Conservation (phyloP, 2,888 invertebrate species). For the Lithophane leautieri region DNA sequence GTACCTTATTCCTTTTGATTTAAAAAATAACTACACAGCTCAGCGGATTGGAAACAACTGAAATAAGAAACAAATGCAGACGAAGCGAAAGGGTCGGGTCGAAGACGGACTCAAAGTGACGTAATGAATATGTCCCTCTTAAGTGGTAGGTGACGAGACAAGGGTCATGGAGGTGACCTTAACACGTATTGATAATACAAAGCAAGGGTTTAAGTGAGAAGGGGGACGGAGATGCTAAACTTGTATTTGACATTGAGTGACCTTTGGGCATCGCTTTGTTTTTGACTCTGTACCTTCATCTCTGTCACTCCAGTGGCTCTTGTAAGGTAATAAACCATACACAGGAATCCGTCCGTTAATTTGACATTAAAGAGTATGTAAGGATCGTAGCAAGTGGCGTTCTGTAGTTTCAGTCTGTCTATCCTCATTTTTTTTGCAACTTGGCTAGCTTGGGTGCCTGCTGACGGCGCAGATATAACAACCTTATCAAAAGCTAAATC, state of each 20-base stretch:
- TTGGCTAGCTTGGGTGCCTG: no score
- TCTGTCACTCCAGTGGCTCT: constrained; percentile 28
- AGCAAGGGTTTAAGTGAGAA: constrained; percentile 56
- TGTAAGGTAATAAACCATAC: constrained; percentile 14
- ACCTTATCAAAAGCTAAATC: no score
- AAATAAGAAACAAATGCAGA: constrained; percentile 55
- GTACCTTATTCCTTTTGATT: constrained; percentile 12
- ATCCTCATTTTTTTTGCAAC: neutral
- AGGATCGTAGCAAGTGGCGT: neutral
- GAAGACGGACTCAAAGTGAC: constrained; percentile 58
- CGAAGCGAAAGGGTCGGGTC: constrained; percentile 57
- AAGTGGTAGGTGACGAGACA: constrained; percentile 66
- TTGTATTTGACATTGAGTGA: constrained; percentile 62
- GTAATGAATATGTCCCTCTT: constrained; percentile 65
- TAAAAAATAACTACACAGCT: constrained; percentile 33
- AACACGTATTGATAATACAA: constrained; percentile 64
- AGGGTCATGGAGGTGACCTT: constrained; percentile 63
- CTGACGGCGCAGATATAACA: no score
- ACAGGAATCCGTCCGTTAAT: neutral
- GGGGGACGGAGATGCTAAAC: constrained; percentile 42
- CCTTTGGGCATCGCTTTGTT: constrained; percentile 47
- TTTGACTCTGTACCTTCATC: constrained; percentile 39
- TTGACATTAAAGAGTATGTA: neutral
- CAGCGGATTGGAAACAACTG: constrained; percentile 44
- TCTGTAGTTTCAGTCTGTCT: neutral